Percentiles rank a stretch among this genome's conserved stretches.
These are phyloP conservation scores for Ormyrus rosae DNA, from an alignment of 2,888 invertebrate genomes.

Conservation along the genomic window DNA sequence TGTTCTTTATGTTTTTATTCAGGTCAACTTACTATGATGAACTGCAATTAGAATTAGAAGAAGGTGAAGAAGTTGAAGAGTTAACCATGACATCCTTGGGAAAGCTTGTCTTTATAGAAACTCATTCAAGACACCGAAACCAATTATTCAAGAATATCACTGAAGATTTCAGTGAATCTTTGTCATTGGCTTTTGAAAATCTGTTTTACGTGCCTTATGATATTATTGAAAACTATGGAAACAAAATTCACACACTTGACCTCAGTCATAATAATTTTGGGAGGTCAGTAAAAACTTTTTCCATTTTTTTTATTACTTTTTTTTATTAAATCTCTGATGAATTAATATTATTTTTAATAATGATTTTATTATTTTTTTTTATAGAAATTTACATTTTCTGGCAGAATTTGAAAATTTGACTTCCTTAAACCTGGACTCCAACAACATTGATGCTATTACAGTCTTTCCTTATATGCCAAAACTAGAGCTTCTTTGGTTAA, in stretches of 20 bases:
- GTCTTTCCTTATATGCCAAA: slow-evolving; percentile 84
- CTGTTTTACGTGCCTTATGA: slow-evolving; percentile 71
- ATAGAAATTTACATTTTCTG: slow-evolving; percentile 85
- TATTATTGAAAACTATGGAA: slow-evolving; percentile 69
- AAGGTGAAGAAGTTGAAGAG: slow-evolving; percentile 63
- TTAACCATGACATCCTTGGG: slow-evolving; percentile 73
- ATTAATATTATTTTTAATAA: slow-evolving; percentile 62
- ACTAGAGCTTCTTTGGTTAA: slow-evolving; percentile 86
- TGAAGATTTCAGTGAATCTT: slow-evolving; percentile 63
- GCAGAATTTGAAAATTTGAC: slow-evolving; percentile 84
- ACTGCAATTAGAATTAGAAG: slow-evolving; percentile 62
- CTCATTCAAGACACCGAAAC: slow-evolving; percentile 66
- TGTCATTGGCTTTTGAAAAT: slow-evolving; percentile 71
- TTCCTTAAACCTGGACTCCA: slow-evolving; percentile 89
- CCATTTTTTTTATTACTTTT: slow-evolving; percentile 20
- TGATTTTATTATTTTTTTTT: slow-evolving; percentile 63
- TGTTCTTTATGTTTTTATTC: background rate
- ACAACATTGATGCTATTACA: slow-evolving; percentile 83
- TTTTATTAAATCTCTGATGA: background rate
- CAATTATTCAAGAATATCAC: slow-evolving; percentile 28
- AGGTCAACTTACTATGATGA: slow-evolving; percentile 62
- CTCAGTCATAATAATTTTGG: slow-evolving; percentile 72
- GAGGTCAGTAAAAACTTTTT: slow-evolving; percentile 61
- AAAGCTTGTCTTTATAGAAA: slow-evolving; percentile 70
- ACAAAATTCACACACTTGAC: slow-evolving; percentile 66